phyloP scores from a whole-genome alignment of 2,888 invertebrate species.

The Miltochrista miniata region DNA sequence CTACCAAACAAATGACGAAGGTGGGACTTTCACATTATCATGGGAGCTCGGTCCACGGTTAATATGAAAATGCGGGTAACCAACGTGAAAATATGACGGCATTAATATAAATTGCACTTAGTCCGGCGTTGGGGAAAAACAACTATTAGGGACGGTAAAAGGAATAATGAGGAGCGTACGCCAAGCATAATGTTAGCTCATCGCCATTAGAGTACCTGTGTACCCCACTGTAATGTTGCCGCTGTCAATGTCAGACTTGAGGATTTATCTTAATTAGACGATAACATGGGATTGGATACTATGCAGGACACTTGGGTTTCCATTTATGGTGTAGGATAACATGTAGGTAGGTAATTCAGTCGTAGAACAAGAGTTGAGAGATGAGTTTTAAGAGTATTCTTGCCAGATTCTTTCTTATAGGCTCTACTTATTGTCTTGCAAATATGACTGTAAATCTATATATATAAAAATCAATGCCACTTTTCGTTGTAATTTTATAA shows the following conservation, averaged over 20 bases:
- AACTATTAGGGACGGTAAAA: conserved; percentile 52
- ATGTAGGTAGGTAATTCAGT: no score
- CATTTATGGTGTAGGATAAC: not conserved
- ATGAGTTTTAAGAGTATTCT: no score
- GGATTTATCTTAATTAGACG: conserved; percentile 12
- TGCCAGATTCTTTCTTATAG: no score
- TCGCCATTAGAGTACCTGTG: conserved; percentile 28
- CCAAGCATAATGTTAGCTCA: conserved; percentile 34
- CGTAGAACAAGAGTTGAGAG: no score
- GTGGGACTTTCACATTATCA: conserved; percentile 72
- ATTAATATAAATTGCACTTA: conserved; percentile 81
- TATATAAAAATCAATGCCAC: no score
- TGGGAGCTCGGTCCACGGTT: conserved; percentile 66
- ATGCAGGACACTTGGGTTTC: not conserved
- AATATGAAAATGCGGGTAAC: conserved; percentile 79
- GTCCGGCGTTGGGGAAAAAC: conserved; percentile 62
- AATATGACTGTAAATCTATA: no score
- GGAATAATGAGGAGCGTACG: conserved; percentile 34
- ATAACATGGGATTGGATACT: not conserved
- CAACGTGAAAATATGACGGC: conserved; percentile 76
- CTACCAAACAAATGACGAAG: conserved; percentile 76
- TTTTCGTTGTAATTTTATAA: no score
- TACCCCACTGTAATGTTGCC: conserved; percentile 11
- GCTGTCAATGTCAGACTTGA: conserved; percentile 17
- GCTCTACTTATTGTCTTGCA: no score